Evolutionary conservation across 2,888 invertebrate species (phyloP).

Genomic region (Acheta domesticus): DNA sequence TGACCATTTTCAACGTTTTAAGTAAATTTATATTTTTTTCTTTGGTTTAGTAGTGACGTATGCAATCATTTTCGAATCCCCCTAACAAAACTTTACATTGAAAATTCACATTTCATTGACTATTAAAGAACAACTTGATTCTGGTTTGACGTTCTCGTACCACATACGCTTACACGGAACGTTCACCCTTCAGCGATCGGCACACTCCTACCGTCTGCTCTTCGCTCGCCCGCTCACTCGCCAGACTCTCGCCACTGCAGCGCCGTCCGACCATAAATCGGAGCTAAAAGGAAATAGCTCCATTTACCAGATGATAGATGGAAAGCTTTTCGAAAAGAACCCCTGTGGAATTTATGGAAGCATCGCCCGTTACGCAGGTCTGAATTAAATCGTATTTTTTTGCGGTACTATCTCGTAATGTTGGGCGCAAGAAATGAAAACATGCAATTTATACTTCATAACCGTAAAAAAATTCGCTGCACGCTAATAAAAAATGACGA

Average conservation of each 20-base stretch:
- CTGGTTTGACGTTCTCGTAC: no score
- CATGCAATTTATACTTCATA: constrained; percentile 18
- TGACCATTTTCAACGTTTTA: no score
- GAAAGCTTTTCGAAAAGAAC: constrained; percentile 18
- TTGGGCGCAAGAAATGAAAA: neutral
- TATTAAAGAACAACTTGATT: no score
- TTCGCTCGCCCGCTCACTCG: neutral
- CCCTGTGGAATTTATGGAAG: neutral
- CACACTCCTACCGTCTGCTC: neutral
- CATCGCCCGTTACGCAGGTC: neutral
- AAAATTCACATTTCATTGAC: no score
- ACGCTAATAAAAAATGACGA: neutral
- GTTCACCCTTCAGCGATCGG: no score
- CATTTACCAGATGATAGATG: neutral
- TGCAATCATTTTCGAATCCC: no score
- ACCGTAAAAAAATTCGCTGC: neutral
- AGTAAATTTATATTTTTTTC: no score
- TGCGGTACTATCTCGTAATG: neutral
- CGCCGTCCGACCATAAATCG: neutral
- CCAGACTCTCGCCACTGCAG: neutral
- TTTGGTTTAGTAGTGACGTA: no score
- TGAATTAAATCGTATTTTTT: constrained; percentile 11
- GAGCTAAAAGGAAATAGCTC: constrained; percentile 9
- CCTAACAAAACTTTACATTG: no score
- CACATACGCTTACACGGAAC: no score